Percentiles rank a stretch among this genome's conserved stretches.
phyloP scores from a whole-genome alignment of 2,797 vertebrate genomes.

The Enteromius argenteus region DNA sequence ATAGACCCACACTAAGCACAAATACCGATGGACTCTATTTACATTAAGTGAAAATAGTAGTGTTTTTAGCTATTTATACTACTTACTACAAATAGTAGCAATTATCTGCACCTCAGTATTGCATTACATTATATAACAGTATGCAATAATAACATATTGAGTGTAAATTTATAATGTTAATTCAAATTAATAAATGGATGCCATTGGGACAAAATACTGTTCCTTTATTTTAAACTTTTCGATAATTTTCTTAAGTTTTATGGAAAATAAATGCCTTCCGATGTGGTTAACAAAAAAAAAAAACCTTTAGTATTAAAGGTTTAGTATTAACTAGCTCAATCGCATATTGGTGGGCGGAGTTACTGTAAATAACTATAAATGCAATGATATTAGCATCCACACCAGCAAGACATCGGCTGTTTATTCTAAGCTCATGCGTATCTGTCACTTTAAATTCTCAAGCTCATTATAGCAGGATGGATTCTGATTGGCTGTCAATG shows the following conservation, averaged over 20 bases:
- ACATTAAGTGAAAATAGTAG: neutral
- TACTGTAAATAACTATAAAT: neutral
- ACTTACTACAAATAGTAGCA: neutral
- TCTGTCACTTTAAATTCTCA: no score
- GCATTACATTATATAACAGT: neutral
- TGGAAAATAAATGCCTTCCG: neutral
- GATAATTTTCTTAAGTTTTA: neutral
- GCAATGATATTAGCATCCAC: no score
- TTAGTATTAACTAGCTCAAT: neutral
- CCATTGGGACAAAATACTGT: neutral
- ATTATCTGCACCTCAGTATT: neutral
- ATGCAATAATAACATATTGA: neutral
- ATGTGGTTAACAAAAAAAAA: no score
- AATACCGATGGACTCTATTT: neutral
- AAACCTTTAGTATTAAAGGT: neutral
- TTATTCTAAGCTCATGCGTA: no score
- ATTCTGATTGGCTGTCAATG: no score
- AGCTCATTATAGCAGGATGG: no score
- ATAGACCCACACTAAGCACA: neutral
- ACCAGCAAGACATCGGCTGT: no score
- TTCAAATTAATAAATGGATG: neutral
- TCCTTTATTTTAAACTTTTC: neutral
- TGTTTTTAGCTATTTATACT: neutral
- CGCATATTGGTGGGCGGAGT: neutral
- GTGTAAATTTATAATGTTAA: neutral